phyloP scores from a whole-genome alignment of 2,113 vertebrate species.

The Psophia crepitans region DNA sequence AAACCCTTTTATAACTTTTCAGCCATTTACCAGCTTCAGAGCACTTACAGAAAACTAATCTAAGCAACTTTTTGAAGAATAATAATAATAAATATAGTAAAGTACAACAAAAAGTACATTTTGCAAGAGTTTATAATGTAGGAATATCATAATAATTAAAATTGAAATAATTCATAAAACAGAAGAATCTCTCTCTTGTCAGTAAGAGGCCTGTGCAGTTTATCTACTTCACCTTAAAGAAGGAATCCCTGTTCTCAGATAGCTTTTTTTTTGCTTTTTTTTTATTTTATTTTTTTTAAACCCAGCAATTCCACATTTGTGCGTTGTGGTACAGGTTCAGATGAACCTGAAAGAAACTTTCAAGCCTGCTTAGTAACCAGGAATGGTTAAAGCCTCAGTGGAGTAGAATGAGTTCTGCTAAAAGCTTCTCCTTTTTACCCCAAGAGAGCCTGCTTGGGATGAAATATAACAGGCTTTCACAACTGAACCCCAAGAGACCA shows the following conservation, averaged over 20 bases:
- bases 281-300: too few species aligned
- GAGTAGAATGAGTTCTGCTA: neutral
- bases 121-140: neutral
- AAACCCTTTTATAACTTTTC: neutral
- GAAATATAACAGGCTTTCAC: neutral
- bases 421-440: neutral
- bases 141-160: neutral
- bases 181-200: neutral
- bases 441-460: neutral
- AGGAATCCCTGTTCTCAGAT: neutral
- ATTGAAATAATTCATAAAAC: neutral
- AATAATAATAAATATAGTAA: too few species aligned
- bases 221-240: neutral
- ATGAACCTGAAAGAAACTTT: neutral
- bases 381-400: neutral
- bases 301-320: neutral
- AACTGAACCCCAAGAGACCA: neutral
- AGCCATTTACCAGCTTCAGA: neutral
- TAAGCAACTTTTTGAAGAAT: neutral
- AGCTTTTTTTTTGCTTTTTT: neutral
- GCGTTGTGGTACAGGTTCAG: neutral
- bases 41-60: neutral
- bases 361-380: neutral
- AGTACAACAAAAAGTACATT: neutral
- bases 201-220: neutral